Evolutionary conservation across 2,113 vertebrate genomes (phyloP), one percentile per base, ranked within the genome.

Genomic region (Acinonyx jubatus): DNA sequence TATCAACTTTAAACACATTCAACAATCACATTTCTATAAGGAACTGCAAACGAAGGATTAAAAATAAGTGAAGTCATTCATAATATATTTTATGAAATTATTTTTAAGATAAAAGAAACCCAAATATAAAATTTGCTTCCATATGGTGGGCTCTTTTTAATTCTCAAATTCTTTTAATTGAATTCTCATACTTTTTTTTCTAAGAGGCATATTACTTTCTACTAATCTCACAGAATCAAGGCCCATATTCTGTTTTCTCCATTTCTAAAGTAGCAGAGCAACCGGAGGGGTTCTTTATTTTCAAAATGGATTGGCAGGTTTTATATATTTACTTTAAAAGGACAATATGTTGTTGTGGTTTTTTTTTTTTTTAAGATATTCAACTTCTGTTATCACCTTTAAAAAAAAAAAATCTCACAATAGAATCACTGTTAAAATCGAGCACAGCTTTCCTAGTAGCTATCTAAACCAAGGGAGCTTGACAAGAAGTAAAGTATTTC

Each of bases 351-450:
- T 91, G 31, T 23, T n/a, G 65, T 50, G 7, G 19, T 9, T 57
- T 57, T 91, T 92, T 69, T 41, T 57, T 57, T 57, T 89, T 92
- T 69, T 41, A 83, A 91, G 69, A 48, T 4, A 74, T 50, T 93
- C 52, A 96, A 71, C 85, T 94, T 95, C 95, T 69, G 80, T 74
- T 93, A 80, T 90, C 25, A 84, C 11, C n/a, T 90, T 83, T 55
- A 90, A 90, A 94, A 89, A 73, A 92, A 92, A 92, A 92, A 94
- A 95, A 80, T 84, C 65, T 91, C 55, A 88, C 73, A 95, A 93
- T 14, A 83, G 52, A 97, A 79, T 31, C 55, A 61, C 78, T 87
- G 11, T 66, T 65, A 76, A 65, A 96, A 50, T 74, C 16, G 52
- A 73, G 19, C 36, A 73, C 1, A 71, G 10, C 19, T 61, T 73